Evolutionary conservation across 2,797 vertebrate species (phyloP), one percentile per base, ranked within the genome.

Genomic region (Zonotrichia albicollis): DNA sequence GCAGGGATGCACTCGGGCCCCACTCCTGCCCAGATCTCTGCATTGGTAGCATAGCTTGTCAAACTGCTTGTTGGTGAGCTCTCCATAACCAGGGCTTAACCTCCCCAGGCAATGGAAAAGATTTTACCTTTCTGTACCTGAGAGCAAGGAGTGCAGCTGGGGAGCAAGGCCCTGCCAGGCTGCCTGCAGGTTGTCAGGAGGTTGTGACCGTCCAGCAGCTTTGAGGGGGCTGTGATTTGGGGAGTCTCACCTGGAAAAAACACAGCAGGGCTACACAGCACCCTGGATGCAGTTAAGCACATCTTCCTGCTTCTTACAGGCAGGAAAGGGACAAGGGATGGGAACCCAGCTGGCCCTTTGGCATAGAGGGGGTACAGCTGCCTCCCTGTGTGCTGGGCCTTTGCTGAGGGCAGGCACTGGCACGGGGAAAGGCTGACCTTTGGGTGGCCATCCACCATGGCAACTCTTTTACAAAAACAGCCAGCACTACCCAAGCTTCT

Each of bases 191-290:
- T 4, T 46, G 16, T 27, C 1, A 2, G 45, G 58, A 20, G 32
- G 13, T 27, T 27, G n/a, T 1, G 27, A 32, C 25, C 62, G 42
- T 32, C 38, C 50, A 54, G 45, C 20, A 36, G 32, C 62, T 83
- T 68, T 1, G 2, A 36, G n/a, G 10, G 13, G 17, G 38, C n/a
- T 0, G 0, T 32, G 48, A 72, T 67, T 30, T 55, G 19, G 30
- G 32, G 25, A 64, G 13, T 4, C 26, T 53, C 23, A 26, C 45
- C 57, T 46, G 20, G 29, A 5, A 72, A 81, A 72, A 38, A 6
- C 6, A 20, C 25, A 34, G 68, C 14, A 53, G 62, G 15, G 12
- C 50, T 89, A 53, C 26, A 26, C 23, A 25, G 4, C 0, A 0
- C 34, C 30, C 45, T 1, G 5, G 29, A 6, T 18, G 50, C 16